phyloP scores from a whole-genome alignment of 2,797 vertebrate species.

The Buceros bicornis region DNA sequence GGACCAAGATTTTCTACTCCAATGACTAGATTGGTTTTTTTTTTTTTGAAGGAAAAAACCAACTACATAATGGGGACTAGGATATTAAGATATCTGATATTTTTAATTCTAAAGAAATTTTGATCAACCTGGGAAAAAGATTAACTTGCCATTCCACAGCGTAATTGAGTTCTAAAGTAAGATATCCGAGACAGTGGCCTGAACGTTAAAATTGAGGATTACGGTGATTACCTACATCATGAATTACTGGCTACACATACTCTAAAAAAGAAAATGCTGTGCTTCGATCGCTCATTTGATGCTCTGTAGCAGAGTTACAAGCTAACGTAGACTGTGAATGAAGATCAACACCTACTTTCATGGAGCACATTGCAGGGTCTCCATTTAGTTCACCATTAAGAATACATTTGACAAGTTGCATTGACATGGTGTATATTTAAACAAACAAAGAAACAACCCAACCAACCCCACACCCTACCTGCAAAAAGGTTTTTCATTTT shows the following conservation, averaged over 20 bases:
- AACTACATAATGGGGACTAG: background rate
- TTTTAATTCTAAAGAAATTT: background rate
- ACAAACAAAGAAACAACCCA: background rate
- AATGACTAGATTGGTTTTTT: background rate
- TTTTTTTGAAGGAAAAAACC: background rate
- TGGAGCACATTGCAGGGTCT: background rate
- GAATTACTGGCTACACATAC: background rate
- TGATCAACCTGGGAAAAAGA: background rate
- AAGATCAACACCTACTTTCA: background rate
- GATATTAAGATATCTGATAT: background rate
- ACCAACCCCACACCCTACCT: constrained; percentile 53
- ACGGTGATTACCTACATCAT: background rate
- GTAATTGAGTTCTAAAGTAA: background rate
- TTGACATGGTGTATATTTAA: background rate
- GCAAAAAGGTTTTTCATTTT: constrained; percentile 67
- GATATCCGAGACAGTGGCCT: background rate
- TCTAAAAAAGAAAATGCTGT: background rate
- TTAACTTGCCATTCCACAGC: background rate
- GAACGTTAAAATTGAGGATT: background rate
- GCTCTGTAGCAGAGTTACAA: background rate
- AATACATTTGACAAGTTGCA: background rate
- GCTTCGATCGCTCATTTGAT: background rate
- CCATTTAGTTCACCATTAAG: background rate
- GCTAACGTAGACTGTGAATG: background rate
- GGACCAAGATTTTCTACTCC: background rate